Base-by-base conservation (phyloP, 64 coral and sea anemone species). In the Platygyra sinensis region DNA sequence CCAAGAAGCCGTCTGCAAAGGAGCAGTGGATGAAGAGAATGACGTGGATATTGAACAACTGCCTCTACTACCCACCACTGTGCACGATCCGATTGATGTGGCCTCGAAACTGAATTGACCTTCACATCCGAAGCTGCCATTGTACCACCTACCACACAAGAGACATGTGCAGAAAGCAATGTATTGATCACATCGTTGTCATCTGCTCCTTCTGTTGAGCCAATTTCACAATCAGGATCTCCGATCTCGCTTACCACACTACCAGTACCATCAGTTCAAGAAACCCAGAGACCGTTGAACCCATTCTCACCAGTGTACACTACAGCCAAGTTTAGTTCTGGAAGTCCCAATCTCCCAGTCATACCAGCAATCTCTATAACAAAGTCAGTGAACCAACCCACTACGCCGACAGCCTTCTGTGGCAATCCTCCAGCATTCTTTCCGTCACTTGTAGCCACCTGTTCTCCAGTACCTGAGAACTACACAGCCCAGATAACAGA, bases 1-100 rank as follows among this genome's bases (percentile, higher is more conserved):
- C 36, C n/a, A 93, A 91, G 91, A 91, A 46, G 81, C 74, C 17
- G 80, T 90, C 16, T 94, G 87, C 61, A 52, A 90, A 81, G 28
- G 82, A 46, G 86, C 74, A 22, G 9, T 65, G 60, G 52, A 83
- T 42, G 67, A 87, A 19, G 54, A 80, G 36, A 76, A 72, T 33
- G 24, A 79, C 24, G 0, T 46, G 65, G 20, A 87, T 42, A 64
- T 74, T 72, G 19, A 46, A 38, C 83, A 80, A 49, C 28, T 18
- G 46, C 36, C 60, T 51, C 17, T 78, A 18, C 30, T 88, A 17
- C 93, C 88, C 15, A 24, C 57, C 72, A 15, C 60, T 82, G 60
- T 39, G 10, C 78, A 81, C 88, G 75, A 73, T 69, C 18, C 24
- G 1, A 59, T 87, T 82, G 79, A 36, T 93, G 84, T n/a, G n/a